Evolutionary conservation across 2,888 invertebrate genomes (phyloP).

Genomic region (Ellobium chinense): DNA sequence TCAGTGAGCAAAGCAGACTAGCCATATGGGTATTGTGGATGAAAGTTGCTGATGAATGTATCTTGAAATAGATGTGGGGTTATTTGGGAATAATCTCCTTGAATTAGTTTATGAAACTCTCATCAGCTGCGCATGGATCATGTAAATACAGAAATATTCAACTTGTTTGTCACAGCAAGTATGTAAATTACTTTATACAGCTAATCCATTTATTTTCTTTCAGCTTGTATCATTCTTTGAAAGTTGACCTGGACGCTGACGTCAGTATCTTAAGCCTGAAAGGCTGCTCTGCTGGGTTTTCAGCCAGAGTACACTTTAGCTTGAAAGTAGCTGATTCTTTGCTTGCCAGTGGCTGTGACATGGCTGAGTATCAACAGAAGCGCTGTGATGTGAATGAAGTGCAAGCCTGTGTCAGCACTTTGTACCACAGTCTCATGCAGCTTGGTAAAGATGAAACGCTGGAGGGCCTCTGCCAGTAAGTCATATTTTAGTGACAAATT

Average conservation of each 20-base stretch:
- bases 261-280: not conserved
- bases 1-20: no score
- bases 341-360: not conserved
- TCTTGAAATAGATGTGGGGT: no score
- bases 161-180: no score
- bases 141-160: no score
- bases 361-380: not conserved
- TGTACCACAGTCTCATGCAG: not conserved
- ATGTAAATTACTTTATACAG: not conserved
- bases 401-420: not conserved
- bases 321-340: not conserved
- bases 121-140: no score
- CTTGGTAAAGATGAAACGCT: slow-evolving; percentile 23
- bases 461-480: slow-evolving; percentile 25
- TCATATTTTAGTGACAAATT: no score
- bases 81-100: no score
- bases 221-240: slow-evolving; percentile 1
- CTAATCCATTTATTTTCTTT: not conserved
- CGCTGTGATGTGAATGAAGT: slow-evolving; percentile 11
- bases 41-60: no score
- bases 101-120: no score
- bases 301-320: slow-evolving; percentile 6
- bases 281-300: slow-evolving; percentile 18
- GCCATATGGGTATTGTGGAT: no score
- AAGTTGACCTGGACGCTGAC: not conserved